Evolutionary conservation across 2,113 vertebrate genomes (phyloP).

Genomic region (Xyliphius kryptos): DNA sequence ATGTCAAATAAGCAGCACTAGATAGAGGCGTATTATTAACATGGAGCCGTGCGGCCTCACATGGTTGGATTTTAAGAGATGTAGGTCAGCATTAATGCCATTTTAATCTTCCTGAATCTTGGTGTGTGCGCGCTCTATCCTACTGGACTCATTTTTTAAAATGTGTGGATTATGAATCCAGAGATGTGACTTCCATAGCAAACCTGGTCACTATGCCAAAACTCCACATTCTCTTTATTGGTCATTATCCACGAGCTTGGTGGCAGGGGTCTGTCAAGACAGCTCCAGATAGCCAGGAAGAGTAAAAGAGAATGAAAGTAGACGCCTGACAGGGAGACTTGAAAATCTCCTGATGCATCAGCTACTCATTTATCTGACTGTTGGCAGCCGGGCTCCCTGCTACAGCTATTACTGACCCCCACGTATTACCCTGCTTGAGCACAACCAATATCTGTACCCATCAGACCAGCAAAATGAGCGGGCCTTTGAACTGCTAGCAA

Average conservation of each 20-base stretch:
- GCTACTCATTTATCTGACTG: slow-evolving; percentile 40
- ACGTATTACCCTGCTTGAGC: slow-evolving; percentile 28
- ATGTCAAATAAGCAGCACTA: background rate
- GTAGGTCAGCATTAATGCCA: slow-evolving; percentile 19
- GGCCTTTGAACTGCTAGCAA: background rate
- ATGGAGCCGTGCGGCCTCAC: background rate
- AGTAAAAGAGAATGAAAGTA: slow-evolving; percentile 31
- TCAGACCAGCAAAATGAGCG: slow-evolving; percentile 8
- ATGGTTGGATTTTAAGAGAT: slow-evolving; percentile 17
- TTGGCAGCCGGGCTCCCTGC: slow-evolving; percentile 26
- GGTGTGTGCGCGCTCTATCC: background rate
- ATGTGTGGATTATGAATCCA: slow-evolving; percentile 10
- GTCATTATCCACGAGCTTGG: slow-evolving; percentile 19
- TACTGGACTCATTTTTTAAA: slow-evolving; percentile 10
- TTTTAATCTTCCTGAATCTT: background rate
- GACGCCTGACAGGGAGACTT: slow-evolving; percentile 25
- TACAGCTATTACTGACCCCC: slow-evolving; percentile 38
- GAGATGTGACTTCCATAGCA: slow-evolving; percentile 12
- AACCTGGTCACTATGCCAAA: background rate
- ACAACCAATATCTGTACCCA: slow-evolving; percentile 20
- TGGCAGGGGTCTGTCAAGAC: slow-evolving; percentile 8
- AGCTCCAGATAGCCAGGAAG: slow-evolving; percentile 7
- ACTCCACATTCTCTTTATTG: slow-evolving; percentile 17
- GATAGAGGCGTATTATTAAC: slow-evolving; percentile 17
- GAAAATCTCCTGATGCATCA: slow-evolving; percentile 37